phyloP scores from a whole-genome alignment of 2,113 vertebrate genomes.

The Lipotes vexillifer region DNA sequence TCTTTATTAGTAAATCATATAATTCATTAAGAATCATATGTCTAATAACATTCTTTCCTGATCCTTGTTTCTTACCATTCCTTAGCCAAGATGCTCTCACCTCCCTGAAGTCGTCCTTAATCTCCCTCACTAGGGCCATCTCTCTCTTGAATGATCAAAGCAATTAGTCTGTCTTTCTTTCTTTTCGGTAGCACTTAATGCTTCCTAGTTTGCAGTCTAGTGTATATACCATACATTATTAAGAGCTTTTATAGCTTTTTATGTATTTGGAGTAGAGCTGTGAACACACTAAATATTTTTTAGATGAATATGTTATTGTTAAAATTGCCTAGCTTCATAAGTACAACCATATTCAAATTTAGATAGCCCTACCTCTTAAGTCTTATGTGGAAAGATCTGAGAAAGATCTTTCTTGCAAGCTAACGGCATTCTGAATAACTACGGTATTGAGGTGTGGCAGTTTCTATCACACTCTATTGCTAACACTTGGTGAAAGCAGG shows the following conservation, averaged over 20 bases:
- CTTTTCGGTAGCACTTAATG: background rate
- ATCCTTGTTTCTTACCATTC: background rate
- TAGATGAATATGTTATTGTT: background rate
- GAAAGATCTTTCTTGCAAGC: background rate
- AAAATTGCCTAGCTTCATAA: background rate
- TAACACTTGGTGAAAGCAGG: background rate
- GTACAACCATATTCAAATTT: background rate
- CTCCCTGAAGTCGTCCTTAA: background rate
- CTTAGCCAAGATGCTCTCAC: background rate
- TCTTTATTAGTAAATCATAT: background rate
- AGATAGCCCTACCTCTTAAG: background rate
- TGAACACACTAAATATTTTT: background rate
- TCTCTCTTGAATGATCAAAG: background rate
- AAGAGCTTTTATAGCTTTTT: background rate
- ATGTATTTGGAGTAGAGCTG: background rate
- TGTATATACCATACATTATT: background rate
- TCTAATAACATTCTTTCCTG: background rate
- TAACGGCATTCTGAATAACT: background rate
- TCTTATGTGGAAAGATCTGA: background rate
- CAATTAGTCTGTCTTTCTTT: background rate
- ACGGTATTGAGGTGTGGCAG: background rate
- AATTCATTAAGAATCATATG: background rate
- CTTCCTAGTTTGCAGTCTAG: background rate
- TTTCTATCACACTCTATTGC: background rate
- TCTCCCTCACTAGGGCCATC: background rate